A percentile compares a stretch with the other conserved stretches of the same genome.
Evolutionary conservation across 1,140 invertebrate species (phyloP).

Genomic region (Zaprionus camerounensis): DNA sequence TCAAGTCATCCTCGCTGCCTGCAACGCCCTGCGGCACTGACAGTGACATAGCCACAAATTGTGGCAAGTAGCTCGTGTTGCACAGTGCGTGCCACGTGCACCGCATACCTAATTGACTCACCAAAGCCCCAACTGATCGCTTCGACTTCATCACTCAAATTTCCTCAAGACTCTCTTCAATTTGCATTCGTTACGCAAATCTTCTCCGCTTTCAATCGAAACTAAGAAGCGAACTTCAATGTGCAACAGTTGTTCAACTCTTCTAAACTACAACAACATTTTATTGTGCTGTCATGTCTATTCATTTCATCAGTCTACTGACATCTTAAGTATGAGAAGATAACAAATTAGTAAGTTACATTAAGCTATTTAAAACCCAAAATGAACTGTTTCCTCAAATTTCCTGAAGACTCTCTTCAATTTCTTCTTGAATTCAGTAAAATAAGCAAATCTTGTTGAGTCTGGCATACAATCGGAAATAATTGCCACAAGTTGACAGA

Average conservation of each 20-base stretch:
- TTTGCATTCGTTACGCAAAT: not conserved
- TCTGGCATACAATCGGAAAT: too few relatives aligned
- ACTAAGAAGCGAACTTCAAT: not conserved
- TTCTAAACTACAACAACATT: not conserved
- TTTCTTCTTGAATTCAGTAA: too few relatives aligned
- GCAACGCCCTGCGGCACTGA: slow-evolving; percentile 5
- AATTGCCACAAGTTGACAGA: too few relatives aligned
- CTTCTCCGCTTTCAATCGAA: not conserved
- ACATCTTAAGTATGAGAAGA: too few relatives aligned
- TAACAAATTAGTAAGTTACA: too few relatives aligned
- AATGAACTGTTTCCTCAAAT: too few relatives aligned
- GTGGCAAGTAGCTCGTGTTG: slow-evolving; percentile 13
- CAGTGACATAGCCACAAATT: slow-evolving; percentile 3
- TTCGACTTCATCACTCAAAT: not conserved
- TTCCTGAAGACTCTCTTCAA: too few relatives aligned
- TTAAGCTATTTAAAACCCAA: too few relatives aligned
- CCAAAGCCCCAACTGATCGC: not conserved
- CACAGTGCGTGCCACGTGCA: slow-evolving; percentile 3
- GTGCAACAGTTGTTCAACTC: not conserved
- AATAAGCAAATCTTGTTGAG: too few relatives aligned
- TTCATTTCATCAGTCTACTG: too few relatives aligned
- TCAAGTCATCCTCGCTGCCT: slow-evolving; percentile 54
- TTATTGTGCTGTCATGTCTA: too few relatives aligned
- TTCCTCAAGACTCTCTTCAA: not conserved
- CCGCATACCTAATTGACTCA: not conserved